phyloP scores from a whole-genome alignment of 23 tunicate genomes.

The Clavelina lepadiformis region DNA sequence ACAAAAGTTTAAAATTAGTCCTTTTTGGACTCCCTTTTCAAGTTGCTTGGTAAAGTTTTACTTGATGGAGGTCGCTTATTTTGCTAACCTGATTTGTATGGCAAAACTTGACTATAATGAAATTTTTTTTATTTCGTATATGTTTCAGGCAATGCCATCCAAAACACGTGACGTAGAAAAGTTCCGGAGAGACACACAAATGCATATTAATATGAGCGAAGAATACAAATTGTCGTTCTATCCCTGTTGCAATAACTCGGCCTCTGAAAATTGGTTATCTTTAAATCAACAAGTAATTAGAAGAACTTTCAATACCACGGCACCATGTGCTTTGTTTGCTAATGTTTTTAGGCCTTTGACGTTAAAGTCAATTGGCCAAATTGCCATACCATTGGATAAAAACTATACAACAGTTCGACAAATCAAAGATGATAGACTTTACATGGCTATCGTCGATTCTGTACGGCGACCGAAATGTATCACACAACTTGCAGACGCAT shows the following conservation, averaged over 20 bases:
- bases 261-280: slow-evolving; percentile 3
- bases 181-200: background rate
- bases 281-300: background rate
- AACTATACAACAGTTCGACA: background rate
- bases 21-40: no score
- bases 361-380: background rate
- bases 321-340: slow-evolving; percentile 15
- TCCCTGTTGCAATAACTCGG: slow-evolving; percentile 1
- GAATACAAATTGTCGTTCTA: background rate
- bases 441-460: slow-evolving; percentile 22
- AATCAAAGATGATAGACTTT: background rate
- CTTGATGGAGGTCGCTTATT: no score
- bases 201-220: background rate
- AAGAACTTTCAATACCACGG: slow-evolving; percentile 14
- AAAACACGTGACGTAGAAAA: no score
- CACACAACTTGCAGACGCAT: slow-evolving; percentile 12
- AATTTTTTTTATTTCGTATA: no score
- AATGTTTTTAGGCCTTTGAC: background rate
- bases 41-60: no score
- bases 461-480: slow-evolving; percentile 20
- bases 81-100: no score
- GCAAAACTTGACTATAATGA: no score
- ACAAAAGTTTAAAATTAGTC: no score
- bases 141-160: no score
- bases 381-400: slow-evolving; percentile 9